Percentiles rank a stretch among this genome's conserved stretches.
Evolutionary conservation across 2,888 invertebrate species (phyloP).

Genomic region (Rhodophaea formosa): DNA sequence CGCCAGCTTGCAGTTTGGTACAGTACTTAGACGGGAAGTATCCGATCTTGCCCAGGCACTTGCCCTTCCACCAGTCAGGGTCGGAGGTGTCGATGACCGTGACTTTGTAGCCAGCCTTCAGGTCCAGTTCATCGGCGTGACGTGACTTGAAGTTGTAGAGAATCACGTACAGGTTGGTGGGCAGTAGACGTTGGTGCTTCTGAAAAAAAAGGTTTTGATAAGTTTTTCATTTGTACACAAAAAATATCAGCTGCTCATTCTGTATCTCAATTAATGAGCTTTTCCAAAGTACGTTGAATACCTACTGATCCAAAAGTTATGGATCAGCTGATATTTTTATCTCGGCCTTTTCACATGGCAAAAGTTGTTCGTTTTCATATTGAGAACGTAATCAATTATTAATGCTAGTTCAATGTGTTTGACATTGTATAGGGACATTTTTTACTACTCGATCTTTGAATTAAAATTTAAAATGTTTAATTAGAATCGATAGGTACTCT

Average conservation of each 20-base stretch:
- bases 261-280: too few species aligned
- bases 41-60: constrained; percentile 93
- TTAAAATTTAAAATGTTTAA: too few species aligned
- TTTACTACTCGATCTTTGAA: too few species aligned
- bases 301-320: too few species aligned
- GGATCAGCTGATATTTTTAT: too few species aligned
- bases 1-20: constrained; percentile 93
- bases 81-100: constrained; percentile 97
- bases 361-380: too few species aligned
- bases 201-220: constrained; percentile 50
- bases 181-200: constrained; percentile 92
- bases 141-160: constrained; percentile 97
- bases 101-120: constrained; percentile 94
- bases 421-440: too few species aligned
- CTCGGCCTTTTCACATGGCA: too few species aligned
- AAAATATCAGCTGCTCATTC: neutral
- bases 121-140: constrained; percentile 95
- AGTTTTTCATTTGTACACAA: neutral
- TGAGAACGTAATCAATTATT: too few species aligned
- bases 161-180: constrained; percentile 95
- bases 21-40: constrained; percentile 98
- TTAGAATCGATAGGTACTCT: too few species aligned
- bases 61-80: constrained; percentile 99
- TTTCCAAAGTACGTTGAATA: too few species aligned
- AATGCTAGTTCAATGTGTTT: too few species aligned